Conservation (phyloP, 2,797 vertebrate genomes). For the Hephaestus fuliginosus region DNA sequence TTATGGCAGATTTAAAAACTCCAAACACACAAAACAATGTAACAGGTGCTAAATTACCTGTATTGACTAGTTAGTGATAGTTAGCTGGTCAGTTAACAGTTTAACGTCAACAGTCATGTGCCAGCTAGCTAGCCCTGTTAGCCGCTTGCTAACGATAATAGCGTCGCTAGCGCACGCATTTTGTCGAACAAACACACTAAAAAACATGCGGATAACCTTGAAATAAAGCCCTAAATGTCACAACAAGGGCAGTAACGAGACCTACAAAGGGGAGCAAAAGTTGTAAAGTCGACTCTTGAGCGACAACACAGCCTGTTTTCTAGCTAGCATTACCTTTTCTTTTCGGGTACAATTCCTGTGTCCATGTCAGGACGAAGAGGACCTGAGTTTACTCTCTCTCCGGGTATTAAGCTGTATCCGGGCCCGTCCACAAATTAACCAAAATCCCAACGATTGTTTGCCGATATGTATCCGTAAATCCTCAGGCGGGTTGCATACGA, state of each 20-base stretch:
- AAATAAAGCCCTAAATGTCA: conserved; percentile 35
- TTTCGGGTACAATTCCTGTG: conserved; percentile 90
- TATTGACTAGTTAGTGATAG: accelerated
- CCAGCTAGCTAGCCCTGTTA: conserved; percentile 31
- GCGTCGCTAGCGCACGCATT: conserved; percentile 32
- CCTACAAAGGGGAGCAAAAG: not conserved
- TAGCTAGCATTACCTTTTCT: conserved; percentile 89
- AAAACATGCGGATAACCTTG: conserved; percentile 54
- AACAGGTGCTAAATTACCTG: not conserved
- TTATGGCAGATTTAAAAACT: not conserved
- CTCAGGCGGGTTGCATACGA: conserved; percentile 51
- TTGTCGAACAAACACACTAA: conserved; percentile 30
- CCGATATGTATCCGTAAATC: conserved; percentile 28
- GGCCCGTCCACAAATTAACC: conserved; percentile 67
- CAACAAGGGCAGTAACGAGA: accelerated
- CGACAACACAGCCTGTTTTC: not conserved
- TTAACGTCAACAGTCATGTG: not conserved
- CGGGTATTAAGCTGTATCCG: conserved; percentile 60
- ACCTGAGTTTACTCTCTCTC: conserved; percentile 74
- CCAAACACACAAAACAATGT: not conserved
- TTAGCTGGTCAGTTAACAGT: not conserved
- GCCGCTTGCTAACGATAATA: conserved; percentile 58
- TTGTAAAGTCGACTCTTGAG: not conserved
- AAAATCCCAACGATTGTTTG: conserved; percentile 44
- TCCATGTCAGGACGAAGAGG: conserved; percentile 88